These are phyloP conservation scores for Noctua janthina DNA, from an alignment of 2,888 invertebrate species.

Conservation along the genomic window DNA sequence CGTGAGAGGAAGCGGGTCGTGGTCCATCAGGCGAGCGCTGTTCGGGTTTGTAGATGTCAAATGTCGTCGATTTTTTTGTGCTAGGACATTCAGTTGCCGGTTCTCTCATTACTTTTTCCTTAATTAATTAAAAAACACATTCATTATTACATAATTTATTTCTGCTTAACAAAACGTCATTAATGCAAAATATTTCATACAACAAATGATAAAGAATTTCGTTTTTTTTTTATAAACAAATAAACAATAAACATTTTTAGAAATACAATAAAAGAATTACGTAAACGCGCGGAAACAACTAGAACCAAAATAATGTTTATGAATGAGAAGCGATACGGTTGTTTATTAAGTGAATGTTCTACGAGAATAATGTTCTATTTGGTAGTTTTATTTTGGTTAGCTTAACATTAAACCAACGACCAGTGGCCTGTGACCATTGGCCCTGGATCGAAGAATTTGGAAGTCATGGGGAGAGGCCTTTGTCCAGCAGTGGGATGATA, in stretches of 20 bases:
- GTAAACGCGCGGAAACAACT: slow-evolving; percentile 15
- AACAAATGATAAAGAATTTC: slow-evolving; percentile 3
- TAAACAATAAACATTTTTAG: background rate
- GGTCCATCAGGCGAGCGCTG: background rate
- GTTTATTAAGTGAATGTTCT: slow-evolving; percentile 38
- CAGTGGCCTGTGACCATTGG: no score
- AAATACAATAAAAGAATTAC: slow-evolving; percentile 18
- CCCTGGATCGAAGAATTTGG: no score
- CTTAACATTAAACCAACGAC: no score
- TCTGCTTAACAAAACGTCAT: background rate
- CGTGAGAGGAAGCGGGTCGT: background rate
- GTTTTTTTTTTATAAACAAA: background rate
- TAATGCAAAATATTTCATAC: slow-evolving; percentile 1
- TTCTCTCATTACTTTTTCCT: background rate
- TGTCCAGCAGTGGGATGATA: no score
- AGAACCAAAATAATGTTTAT: slow-evolving; percentile 20
- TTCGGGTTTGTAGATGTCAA: background rate
- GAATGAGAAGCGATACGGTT: slow-evolving; percentile 33
- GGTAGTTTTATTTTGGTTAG: background rate
- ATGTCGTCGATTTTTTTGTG: background rate
- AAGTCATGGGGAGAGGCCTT: no score
- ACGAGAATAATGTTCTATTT: background rate
- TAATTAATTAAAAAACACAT: background rate
- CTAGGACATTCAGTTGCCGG: background rate
- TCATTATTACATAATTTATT: background rate